A percentile compares a stretch with the other conserved stretches of the same genome.
Evolutionary conservation across 1,140 invertebrate genomes (phyloP).

Genomic region (Orussus abietinus): DNA sequence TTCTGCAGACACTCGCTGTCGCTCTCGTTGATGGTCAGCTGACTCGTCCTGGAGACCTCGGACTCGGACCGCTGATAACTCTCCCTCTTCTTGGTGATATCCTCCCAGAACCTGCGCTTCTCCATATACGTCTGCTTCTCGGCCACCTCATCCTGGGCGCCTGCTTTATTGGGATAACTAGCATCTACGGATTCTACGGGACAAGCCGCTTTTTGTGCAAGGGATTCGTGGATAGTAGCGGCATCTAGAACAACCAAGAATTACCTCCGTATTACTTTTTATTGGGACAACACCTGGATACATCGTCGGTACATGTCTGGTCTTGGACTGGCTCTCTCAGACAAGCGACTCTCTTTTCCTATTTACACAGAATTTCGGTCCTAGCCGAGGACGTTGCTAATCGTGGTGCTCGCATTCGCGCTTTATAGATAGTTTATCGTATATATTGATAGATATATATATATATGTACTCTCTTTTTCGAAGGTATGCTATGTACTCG

Average conservation of each 20-base stretch:
- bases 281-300: conserved; percentile 29
- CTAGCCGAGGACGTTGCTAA: too few relatives aligned
- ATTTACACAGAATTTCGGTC: too few relatives aligned
- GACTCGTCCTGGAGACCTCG: conserved; percentile 44
- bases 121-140: conserved; percentile 51
- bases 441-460: too few relatives aligned
- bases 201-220: conserved; percentile 49
- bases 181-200: conserved; percentile 51
- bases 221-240: conserved; percentile 44
- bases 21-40: conserved; percentile 45
- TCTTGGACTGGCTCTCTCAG: too few relatives aligned
- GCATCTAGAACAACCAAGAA: conserved; percentile 54
- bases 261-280: conserved; percentile 43
- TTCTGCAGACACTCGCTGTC: conserved; percentile 43
- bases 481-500: too few relatives aligned
- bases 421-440: too few relatives aligned
- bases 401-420: too few relatives aligned
- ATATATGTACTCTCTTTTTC: conserved; percentile 19
- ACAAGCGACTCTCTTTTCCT: too few relatives aligned
- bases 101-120: conserved; percentile 51
- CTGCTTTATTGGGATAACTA: conserved; percentile 48
- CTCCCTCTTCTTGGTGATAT: conserved; percentile 45
- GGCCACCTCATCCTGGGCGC: conserved; percentile 33
- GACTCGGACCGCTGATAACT: conserved; percentile 50
- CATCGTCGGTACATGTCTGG: too few relatives aligned